phyloP scores from a whole-genome alignment of 2,888 invertebrate genomes.

The Tillus elongatus region DNA sequence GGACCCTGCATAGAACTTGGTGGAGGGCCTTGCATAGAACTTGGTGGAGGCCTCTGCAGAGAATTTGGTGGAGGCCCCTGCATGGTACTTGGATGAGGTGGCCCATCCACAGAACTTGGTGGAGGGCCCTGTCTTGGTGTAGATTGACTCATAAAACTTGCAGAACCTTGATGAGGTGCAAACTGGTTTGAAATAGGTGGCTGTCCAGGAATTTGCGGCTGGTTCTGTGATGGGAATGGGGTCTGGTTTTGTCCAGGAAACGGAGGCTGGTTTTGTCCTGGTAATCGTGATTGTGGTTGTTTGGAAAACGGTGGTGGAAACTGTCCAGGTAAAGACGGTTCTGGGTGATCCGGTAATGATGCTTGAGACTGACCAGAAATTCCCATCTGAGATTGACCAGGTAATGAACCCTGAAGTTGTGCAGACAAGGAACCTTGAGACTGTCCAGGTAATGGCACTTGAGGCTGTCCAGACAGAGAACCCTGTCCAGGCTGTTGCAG shows the following conservation, averaged over 20 bases:
- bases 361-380: slow-evolving; percentile 3
- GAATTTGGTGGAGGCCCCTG: no score
- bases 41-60: no score
- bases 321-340: slow-evolving; percentile 8
- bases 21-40: no score
- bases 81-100: no score
- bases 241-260: slow-evolving; percentile 26
- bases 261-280: slow-evolving; percentile 23
- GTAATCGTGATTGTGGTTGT: slow-evolving; percentile 10
- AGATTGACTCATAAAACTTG: no score
- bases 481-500: background rate
- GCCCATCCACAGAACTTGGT: no score
- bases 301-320: slow-evolving; percentile 14
- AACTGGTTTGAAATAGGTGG: slow-evolving; percentile 26
- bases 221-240: no score
- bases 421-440: slow-evolving; percentile 13
- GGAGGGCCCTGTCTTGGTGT: no score
- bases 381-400: slow-evolving; percentile 13
- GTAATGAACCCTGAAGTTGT: background rate
- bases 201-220: slow-evolving; percentile 31
- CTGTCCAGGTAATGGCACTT: slow-evolving; percentile 15
- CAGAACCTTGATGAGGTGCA: no score
- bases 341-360: slow-evolving; percentile 9
- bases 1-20: no score
- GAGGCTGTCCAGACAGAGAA: slow-evolving; percentile 6